Evolutionary conservation across 2,113 vertebrate species (phyloP), one percentile per base, ranked within the genome.

Genomic region (Oryzias javanicus): DNA sequence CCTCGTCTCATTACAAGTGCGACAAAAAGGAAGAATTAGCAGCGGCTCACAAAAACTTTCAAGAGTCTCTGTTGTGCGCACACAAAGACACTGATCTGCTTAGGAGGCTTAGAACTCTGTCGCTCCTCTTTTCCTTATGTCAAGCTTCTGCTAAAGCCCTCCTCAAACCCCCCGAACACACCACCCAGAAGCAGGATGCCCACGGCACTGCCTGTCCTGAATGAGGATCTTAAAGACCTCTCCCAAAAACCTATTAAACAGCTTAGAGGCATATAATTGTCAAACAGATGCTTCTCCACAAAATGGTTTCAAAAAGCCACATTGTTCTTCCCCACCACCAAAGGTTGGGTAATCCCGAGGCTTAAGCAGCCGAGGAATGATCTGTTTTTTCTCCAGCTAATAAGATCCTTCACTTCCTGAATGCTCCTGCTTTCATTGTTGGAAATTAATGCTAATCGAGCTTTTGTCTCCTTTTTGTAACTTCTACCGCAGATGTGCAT

Each of bases 61-160:
- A 80, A 86, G 88, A 74, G 79, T 60, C 68, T 74, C 70, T 78
- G 80, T 72, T 78, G 81, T 78, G 79, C 73, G 42, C 82, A 83
- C 82, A 90, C 78, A 86, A 81, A 88, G 86, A 81, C 73, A 67
- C 81, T 88, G 89, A 90, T 86, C 89, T 86, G 76, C 87, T 90
- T 87, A 88, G 73, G 50, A 27, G 72, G 79, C 73, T 84, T 81
- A 82, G 73, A 84, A 72, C 77, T 63, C 69, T 65, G 24, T 65
- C 53, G 42, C 74, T 67, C 79, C 67, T 71, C 49, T 66, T 62
- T 59, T 70, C 59, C 76, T 85, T 78, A 46, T 70, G 67, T 76
- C 58, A 58, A 50, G 44, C 77, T 79, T 63, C 64, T 74, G 7
- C 44, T 42, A 74, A 87, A 82, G 61, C 60, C 75, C 58, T 64